phyloP scores from a whole-genome alignment of 64 coral and sea anemone species.

The Catalaphyllia jardinei region DNA sequence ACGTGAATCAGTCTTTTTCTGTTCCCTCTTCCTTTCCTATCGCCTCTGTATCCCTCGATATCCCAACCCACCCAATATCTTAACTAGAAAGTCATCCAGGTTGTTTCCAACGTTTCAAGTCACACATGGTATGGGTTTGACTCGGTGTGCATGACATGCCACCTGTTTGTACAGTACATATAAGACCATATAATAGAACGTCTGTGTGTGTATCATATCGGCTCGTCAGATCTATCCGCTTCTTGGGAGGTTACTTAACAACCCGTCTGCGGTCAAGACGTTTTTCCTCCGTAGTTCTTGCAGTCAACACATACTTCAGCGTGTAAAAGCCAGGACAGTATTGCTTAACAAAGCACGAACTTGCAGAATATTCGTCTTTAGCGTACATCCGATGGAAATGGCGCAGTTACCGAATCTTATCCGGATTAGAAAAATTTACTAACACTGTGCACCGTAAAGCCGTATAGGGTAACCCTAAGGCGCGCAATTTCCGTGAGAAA shows the following conservation, averaged over 20 bases:
- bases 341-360: neutral
- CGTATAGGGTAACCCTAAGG: neutral
- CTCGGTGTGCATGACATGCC: no score
- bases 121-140: no score
- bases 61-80: no score
- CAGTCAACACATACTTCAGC: neutral
- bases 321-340: neutral
- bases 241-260: neutral
- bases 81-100: no score
- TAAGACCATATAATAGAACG: no score
- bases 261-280: conserved; percentile 17
- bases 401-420: neutral
- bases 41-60: no score
- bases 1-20: neutral
- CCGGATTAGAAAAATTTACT: neutral
- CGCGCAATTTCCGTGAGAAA: neutral
- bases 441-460: neutral
- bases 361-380: neutral
- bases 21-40: no score
- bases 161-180: no score
- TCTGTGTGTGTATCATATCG: no score
- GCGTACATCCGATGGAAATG: neutral
- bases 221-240: neutral
- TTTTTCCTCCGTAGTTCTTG: neutral
- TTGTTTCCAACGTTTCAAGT: no score